These are phyloP conservation scores for Cassiopea andromeda DNA, from an alignment of 30 jellyfish, hydroid and myxozoan genomes.

Conservation along the genomic window DNA sequence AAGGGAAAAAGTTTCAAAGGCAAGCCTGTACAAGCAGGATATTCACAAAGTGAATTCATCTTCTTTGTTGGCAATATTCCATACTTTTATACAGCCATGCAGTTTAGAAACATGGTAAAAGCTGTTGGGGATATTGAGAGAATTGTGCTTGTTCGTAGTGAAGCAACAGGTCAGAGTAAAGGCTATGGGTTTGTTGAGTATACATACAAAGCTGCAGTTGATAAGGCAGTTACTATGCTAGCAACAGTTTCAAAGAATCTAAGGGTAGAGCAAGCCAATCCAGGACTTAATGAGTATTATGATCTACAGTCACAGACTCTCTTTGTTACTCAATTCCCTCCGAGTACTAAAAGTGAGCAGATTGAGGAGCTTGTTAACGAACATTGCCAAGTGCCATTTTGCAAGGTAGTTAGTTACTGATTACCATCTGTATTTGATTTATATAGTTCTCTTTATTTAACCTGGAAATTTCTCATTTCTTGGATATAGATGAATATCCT, in stretches of 20 bases:
- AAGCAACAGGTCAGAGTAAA: conserved; percentile 75
- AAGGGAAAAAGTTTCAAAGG: conserved; percentile 57
- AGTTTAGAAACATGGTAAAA: conserved; percentile 53
- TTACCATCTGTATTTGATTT: no score
- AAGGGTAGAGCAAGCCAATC: conserved; percentile 61
- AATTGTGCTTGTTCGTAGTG: conserved; percentile 59
- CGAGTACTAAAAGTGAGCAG: conserved; percentile 70
- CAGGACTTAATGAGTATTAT: conserved; percentile 62
- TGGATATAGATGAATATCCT: no score
- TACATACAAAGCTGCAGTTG: conserved; percentile 39
- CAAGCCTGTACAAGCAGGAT: conserved; percentile 27
- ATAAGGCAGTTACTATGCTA: conserved; percentile 39
- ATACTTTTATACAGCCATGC: conserved; percentile 27
- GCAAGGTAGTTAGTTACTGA: conserved; percentile 64
- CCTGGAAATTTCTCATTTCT: no score
- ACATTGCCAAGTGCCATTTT: conserved; percentile 77
- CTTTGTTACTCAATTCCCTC: conserved; percentile 78
- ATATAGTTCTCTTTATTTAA: no score
- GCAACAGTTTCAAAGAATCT: conserved; percentile 32
- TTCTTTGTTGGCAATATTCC: conserved; percentile 85
- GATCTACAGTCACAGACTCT: conserved; percentile 83
- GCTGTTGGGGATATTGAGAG: conserved; percentile 77
- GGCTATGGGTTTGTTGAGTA: conserved; percentile 93
- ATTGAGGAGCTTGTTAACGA: conserved; percentile 61
- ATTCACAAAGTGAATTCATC: conserved; percentile 65